These are phyloP conservation scores for Drosophila watanabei DNA, from an alignment of 1,140 invertebrate genomes.

Conservation along the genomic window DNA sequence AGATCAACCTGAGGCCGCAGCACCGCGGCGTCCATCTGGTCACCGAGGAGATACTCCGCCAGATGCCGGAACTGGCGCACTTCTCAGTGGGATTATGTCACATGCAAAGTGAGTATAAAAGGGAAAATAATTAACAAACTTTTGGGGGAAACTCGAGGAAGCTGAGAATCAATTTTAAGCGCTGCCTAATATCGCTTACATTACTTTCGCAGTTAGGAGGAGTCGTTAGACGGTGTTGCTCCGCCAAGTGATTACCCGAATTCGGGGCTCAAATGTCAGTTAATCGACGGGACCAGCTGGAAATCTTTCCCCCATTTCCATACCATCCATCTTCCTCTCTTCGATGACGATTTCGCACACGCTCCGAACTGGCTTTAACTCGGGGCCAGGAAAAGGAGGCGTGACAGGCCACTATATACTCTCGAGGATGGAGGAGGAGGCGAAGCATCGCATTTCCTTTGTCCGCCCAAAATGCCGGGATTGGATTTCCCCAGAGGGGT, in stretches of 20 bases:
- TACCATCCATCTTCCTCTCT: conserved; percentile 33
- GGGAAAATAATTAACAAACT: not conserved
- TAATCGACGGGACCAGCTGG: conserved; percentile 37
- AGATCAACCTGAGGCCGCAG: conserved; percentile 97
- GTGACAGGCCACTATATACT: not conserved
- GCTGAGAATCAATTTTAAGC: not conserved
- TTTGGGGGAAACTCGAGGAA: not conserved
- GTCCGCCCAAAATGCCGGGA: conserved; percentile 23
- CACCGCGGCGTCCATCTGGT: conserved; percentile 97
- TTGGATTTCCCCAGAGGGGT: conserved; percentile 16
- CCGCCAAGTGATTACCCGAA: conserved; percentile 26
- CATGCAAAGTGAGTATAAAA: conserved; percentile 94
- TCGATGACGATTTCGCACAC: conserved; percentile 28
- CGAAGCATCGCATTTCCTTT: conserved; percentile 33
- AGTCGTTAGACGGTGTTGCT: not conserved
- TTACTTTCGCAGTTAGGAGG: not conserved
- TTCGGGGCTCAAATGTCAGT: conserved; percentile 42
- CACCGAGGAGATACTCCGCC: conserved; percentile 97
- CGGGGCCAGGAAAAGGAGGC: not conserved
- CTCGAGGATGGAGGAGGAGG: not conserved
- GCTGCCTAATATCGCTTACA: conserved; percentile 13
- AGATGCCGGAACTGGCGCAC: conserved; percentile 96
- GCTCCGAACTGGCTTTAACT: conserved; percentile 4
- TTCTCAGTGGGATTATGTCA: conserved; percentile 97
- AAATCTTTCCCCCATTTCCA: conserved; percentile 15